Percentiles rank a stretch among this genome's conserved stretches.
These are phyloP conservation scores for Eptesicus fuscus DNA, from an alignment of 2,113 vertebrate species.

Conservation along the genomic window DNA sequence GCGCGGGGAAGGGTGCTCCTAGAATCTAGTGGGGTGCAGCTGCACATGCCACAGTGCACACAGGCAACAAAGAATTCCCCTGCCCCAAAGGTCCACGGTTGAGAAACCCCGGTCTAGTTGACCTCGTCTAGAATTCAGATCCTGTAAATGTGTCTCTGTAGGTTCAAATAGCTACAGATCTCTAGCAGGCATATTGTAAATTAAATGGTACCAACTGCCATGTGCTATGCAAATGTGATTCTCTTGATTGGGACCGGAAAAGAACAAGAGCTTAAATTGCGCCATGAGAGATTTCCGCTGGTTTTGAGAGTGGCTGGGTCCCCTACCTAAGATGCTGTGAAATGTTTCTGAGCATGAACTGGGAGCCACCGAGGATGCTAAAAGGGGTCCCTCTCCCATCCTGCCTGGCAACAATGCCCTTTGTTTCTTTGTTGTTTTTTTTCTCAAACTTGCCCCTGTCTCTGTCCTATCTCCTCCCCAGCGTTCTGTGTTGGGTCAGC, in stretches of 20 bases:
- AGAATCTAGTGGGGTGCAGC: neutral
- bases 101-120: neutral
- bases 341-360: neutral
- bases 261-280: neutral
- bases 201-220: neutral
- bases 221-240: neutral
- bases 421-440: neutral
- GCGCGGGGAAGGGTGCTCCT: neutral
- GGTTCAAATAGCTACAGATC: neutral
- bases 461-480: neutral
- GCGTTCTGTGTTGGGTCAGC: neutral
- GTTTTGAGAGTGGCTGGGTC: neutral
- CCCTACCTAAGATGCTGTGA: neutral
- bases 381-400: neutral
- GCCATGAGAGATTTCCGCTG: neutral
- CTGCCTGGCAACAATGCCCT: neutral
- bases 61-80: neutral
- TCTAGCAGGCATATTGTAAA: neutral
- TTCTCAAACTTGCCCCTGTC: neutral
- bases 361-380: neutral
- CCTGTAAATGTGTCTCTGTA: neutral
- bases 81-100: neutral
- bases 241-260: neutral
- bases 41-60: fast-evolving
- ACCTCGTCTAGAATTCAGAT: neutral